Evolutionary conservation across 1,140 invertebrate species (phyloP).

Genomic region (Lordiphosa clarofinis): DNA sequence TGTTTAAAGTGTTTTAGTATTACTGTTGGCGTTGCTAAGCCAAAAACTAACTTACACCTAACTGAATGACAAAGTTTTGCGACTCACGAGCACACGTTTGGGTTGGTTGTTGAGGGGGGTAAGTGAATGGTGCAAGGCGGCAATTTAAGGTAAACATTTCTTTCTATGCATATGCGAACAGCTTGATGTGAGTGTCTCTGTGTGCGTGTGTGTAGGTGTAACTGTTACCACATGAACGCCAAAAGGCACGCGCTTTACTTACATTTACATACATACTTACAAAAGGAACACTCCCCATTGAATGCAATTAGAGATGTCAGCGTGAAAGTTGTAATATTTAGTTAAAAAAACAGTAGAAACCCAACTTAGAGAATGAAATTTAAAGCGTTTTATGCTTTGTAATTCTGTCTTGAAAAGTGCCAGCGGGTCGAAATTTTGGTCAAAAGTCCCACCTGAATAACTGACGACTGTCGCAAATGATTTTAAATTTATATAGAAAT

Average conservation of each 20-base stretch:
- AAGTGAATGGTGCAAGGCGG: slow-evolving; percentile 25
- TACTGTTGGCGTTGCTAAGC: slow-evolving; percentile 57
- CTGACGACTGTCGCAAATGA: no score
- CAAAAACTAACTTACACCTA: slow-evolving; percentile 75
- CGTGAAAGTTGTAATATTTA: not conserved
- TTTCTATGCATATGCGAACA: slow-evolving; percentile 37
- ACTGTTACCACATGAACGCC: slow-evolving; percentile 45
- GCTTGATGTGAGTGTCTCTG: not conserved
- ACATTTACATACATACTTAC: slow-evolving; percentile 19
- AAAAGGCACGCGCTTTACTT: slow-evolving; percentile 45
- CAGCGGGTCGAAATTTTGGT: no score
- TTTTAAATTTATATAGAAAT: no score
- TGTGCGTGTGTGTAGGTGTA: slow-evolving; percentile 13
- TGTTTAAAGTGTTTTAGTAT: slow-evolving; percentile 69
- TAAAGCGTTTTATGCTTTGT: no score
- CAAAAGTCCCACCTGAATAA: no score
- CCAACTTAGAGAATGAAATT: no score
- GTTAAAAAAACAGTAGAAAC: no score
- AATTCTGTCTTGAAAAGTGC: no score
- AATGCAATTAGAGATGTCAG: slow-evolving; percentile 7
- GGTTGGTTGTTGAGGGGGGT: not conserved
- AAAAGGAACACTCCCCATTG: slow-evolving; percentile 11
- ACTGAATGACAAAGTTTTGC: slow-evolving; percentile 72
- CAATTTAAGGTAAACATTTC: slow-evolving; percentile 55
- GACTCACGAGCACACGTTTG: slow-evolving; percentile 25